Evolutionary conservation across 2,797 vertebrate species (phyloP).

Genomic region (Distichodus sexfasciatus): DNA sequence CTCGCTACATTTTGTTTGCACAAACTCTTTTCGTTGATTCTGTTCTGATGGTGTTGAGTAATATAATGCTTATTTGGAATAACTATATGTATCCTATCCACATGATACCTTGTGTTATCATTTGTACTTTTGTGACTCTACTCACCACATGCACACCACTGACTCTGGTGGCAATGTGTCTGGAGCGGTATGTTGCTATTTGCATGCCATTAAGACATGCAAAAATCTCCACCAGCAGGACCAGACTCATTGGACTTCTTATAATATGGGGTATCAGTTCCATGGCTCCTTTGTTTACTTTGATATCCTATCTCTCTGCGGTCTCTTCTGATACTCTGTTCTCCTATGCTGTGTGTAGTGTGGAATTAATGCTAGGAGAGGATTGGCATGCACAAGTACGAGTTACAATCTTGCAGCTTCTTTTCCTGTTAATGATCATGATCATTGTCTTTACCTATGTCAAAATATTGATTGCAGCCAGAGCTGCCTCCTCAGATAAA

Average conservation of each 20-base stretch:
- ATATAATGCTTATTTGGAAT: conserved; percentile 20
- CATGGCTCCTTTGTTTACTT: conserved; percentile 11
- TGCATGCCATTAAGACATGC: conserved; percentile 61
- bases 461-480: conserved; percentile 41
- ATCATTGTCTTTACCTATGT: conserved; percentile 39
- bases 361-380: conserved; percentile 4
- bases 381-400: conserved; percentile 31
- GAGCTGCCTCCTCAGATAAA: conserved; percentile 4
- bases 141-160: conserved; percentile 50
- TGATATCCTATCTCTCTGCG: background rate
- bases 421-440: conserved; percentile 24
- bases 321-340: background rate
- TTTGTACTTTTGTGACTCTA: background rate
- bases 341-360: conserved; percentile 22
- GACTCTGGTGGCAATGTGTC: conserved; percentile 62
- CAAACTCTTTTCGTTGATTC: conserved; percentile 55
- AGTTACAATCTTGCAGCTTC: background rate
- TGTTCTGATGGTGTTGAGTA: conserved; percentile 44
- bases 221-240: conserved; percentile 32
- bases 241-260: conserved; percentile 10
- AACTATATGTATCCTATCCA: conserved; percentile 10
- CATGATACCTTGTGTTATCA: conserved; percentile 38
- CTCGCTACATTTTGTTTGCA: conserved; percentile 65
- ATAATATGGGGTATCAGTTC: conserved; percentile 41
- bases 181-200: conserved; percentile 65